Evolutionary conservation across 2,888 invertebrate species (phyloP).

Genomic region (Dicroscelio sp.): DNA sequence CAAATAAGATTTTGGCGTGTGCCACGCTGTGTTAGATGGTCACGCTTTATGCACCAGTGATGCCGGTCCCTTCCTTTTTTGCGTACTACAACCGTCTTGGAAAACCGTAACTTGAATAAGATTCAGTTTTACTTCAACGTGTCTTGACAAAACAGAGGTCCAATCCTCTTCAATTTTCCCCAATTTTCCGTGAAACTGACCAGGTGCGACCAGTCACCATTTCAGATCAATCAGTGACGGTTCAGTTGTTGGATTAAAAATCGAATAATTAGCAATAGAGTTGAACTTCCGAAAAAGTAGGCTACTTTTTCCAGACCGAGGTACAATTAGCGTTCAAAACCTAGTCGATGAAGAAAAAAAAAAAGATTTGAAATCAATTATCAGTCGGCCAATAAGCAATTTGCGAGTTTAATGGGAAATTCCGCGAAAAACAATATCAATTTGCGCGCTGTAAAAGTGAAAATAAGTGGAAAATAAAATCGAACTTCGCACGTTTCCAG

Average conservation of each 20-base stretch:
- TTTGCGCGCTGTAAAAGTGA: not conserved
- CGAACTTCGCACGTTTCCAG: conserved; percentile 48
- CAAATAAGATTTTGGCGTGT: conserved; percentile 90
- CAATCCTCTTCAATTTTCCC: not conserved
- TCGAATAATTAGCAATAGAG: no score
- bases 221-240: no score
- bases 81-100: conserved; percentile 87
- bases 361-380: not conserved
- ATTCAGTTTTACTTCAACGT: conserved; percentile 88
- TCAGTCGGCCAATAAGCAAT: no score
- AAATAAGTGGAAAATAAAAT: no score
- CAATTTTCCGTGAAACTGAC: not conserved
- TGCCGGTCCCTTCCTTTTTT: conserved; percentile 91
- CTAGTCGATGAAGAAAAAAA: no score
- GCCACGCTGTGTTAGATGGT: conserved; percentile 90
- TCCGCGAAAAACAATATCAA: not conserved
- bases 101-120: conserved; percentile 87
- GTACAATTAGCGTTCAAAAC: no score
- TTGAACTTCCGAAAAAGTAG: no score
- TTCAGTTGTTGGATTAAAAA: not conserved
- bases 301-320: no score
- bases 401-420: no score
- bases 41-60: conserved; percentile 91
- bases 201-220: no score
- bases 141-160: conserved; percentile 73